Percentiles rank a stretch among this genome's conserved stretches.
Conservation (phyloP, 23 tunicate species). For the Corella eumyota region DNA sequence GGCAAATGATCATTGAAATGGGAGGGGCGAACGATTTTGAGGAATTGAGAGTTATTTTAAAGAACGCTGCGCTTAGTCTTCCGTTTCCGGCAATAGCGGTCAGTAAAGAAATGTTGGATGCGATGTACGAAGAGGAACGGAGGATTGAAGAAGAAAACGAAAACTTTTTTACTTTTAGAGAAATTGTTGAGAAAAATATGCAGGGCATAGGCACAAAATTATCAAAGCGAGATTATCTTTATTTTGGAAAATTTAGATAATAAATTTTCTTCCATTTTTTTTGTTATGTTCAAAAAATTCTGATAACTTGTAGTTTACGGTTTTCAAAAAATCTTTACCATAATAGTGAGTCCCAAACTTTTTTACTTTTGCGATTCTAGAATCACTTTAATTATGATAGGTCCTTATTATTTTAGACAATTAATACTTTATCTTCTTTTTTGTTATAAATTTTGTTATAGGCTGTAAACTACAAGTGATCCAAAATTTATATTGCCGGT, state of each 20-base stretch:
- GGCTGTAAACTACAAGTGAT: no score
- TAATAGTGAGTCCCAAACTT: not conserved
- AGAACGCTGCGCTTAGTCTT: conserved; percentile 27
- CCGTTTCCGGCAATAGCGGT: conserved; percentile 65
- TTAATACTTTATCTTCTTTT: no score
- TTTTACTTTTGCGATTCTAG: not conserved
- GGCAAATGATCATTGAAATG: conserved; percentile 80
- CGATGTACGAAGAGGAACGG: conserved; percentile 87
- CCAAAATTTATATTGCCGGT: no score
- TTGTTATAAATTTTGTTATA: no score
- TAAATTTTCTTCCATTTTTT: not conserved
- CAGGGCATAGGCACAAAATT: conserved; percentile 53
- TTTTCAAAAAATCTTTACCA: not conserved
- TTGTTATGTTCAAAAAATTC: not conserved
- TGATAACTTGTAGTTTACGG: not conserved
- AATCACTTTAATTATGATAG: no score
- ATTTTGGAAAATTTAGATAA: conserved; percentile 77
- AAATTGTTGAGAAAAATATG: conserved; percentile 84
- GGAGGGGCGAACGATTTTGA: conserved; percentile 56
- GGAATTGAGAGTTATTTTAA: conserved; percentile 41
- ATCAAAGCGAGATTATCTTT: conserved; percentile 39
- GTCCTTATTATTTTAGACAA: no score
- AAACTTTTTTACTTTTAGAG: conserved; percentile 95
- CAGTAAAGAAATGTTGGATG: conserved; percentile 40
- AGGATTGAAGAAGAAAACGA: conserved; percentile 88